These are phyloP conservation scores for Reticulitermes lucifugus DNA, from an alignment of 2,888 invertebrate species.

Conservation along the genomic window DNA sequence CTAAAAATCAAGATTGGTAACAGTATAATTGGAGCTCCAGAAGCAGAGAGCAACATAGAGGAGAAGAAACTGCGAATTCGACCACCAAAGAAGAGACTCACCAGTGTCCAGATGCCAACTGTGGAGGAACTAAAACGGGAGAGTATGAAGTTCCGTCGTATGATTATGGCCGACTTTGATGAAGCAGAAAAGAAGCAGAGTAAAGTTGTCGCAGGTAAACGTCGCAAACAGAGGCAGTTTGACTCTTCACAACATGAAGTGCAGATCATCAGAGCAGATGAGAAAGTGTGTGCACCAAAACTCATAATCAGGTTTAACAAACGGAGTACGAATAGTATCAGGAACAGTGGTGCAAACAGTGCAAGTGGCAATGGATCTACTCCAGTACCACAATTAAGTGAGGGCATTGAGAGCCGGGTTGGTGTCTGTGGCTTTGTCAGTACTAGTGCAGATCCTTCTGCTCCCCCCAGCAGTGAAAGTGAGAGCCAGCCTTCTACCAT, in stretches of 20 bases:
- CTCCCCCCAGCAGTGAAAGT: slow-evolving; percentile 41
- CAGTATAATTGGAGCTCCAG: slow-evolving; percentile 60
- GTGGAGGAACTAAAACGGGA: slow-evolving; percentile 86
- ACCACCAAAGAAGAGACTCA: slow-evolving; percentile 84
- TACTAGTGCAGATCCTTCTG: slow-evolving; percentile 55
- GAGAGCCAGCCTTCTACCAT: not conserved
- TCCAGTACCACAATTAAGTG: slow-evolving; percentile 18
- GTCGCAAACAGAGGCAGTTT: slow-evolving; percentile 66
- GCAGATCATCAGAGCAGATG: slow-evolving; percentile 48
- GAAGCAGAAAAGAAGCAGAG: slow-evolving; percentile 73
- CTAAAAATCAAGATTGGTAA: slow-evolving; percentile 82
- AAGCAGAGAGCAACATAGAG: slow-evolving; percentile 59
- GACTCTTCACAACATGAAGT: slow-evolving; percentile 46
- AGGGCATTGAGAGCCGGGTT: slow-evolving; percentile 36
- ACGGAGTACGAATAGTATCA: slow-evolving; percentile 62
- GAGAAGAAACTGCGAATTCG: slow-evolving; percentile 65
- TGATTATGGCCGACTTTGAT: slow-evolving; percentile 87
- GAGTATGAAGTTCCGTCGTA: slow-evolving; percentile 87
- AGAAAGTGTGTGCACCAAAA: slow-evolving; percentile 71
- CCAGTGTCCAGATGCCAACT: slow-evolving; percentile 71
- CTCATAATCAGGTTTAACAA: slow-evolving; percentile 81
- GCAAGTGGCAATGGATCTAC: slow-evolving; percentile 49
- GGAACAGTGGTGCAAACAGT: slow-evolving; percentile 52
- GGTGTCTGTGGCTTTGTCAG: slow-evolving; percentile 23
- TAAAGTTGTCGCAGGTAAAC: slow-evolving; percentile 60